Evolutionary conservation across 2,113 vertebrate genomes (phyloP), one percentile per base, ranked within the genome.

Genomic region (Rhipidura dahli): DNA sequence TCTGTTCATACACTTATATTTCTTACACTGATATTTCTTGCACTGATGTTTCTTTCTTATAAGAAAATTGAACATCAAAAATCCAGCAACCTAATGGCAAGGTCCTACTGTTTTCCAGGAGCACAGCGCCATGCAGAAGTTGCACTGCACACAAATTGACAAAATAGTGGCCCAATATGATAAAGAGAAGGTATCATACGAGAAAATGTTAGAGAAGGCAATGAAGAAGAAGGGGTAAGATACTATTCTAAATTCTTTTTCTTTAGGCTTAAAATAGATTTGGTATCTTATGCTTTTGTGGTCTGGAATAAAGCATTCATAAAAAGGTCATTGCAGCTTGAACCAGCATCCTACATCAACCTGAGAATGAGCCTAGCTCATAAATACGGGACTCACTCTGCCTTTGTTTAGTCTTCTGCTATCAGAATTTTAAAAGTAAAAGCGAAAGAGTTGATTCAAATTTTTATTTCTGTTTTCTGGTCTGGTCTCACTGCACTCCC

Each of bases 211-310:
- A 91, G 99, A 99, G 96, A 99, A 99, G 95, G 98, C 99, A 61
- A 98, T 99, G 95, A 99, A 99, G 98, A 99, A 99, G 96, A 99
- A 98, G 61, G 99, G 99, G 99, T 99, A 98, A 98, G 94, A 90
- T 89, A 13, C 13, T 71, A n/a, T 60, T 85, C 93, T 37, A 9
- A 54, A 11, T 45, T 63, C 7, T 50, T 51, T 70, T 73, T 51
- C 75, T 68, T 69, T 39, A 53, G 39, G 53, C 12, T 57, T 60
- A 26, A 79, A 83, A 13, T 40, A 72, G 12, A 44, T 87, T 66
- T 69, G 68, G 14, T 71, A 24, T 79, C 40, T 81, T 70, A 33
- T 53, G 44, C n/a, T 88, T 91, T 84, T 87, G 44, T 60, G n/a
- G 23, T 60, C 39, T 90, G 75, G 27, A 89, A 28, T 86, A 71